Evolutionary conservation across 2,113 vertebrate genomes (phyloP), one percentile per base, ranked within the genome.

Genomic region (Charadrius vociferus): DNA sequence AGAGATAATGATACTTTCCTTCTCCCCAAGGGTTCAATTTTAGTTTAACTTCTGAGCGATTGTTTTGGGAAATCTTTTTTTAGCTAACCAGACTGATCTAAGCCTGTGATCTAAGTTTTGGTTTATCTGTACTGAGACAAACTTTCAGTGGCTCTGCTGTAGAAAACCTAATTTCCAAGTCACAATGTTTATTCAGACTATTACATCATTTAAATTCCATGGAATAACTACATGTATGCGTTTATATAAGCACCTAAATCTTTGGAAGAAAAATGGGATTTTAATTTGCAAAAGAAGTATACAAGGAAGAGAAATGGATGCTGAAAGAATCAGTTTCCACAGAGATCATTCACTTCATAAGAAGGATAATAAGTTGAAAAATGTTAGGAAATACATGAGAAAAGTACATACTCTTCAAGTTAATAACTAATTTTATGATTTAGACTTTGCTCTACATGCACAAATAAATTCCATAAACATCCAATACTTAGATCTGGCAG

Each of bases 381-480:
- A 63, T 74, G 27, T 83, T 72, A 39, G 77, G 61, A 95, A 91
- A 87, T 79, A 58, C 14, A 36, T 34, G 49, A 79, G 65, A 41
- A 82, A 93, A 93, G 39, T 52, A 36, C 50, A 79, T 36, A 50
- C 45, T 62, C 10, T 86, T 91, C 66, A 80, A 77, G 24, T 84
- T 94, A 92, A 78, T 94, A 36, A 90, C 34, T 83, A 78, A 22
- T 65, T 95, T 90, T 96, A 43, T 83, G 78, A 66, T 95, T 94
- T 82, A 71, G 37, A 70, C 81, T 94, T 89, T 95, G 52, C 39
- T 66, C 71, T 95, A 88, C 47, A 77, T 93, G 84, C 73, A 93
- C 29, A 91, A 86, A 83, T 85, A 78, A 93, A 79, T 75, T 83
- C 63, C 18, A 62, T 72, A 85, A 95, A 47, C n/a, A 78, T 87